These are phyloP conservation scores for Lathamus discolor DNA, from an alignment of 2,113 vertebrate species.

Conservation along the genomic window DNA sequence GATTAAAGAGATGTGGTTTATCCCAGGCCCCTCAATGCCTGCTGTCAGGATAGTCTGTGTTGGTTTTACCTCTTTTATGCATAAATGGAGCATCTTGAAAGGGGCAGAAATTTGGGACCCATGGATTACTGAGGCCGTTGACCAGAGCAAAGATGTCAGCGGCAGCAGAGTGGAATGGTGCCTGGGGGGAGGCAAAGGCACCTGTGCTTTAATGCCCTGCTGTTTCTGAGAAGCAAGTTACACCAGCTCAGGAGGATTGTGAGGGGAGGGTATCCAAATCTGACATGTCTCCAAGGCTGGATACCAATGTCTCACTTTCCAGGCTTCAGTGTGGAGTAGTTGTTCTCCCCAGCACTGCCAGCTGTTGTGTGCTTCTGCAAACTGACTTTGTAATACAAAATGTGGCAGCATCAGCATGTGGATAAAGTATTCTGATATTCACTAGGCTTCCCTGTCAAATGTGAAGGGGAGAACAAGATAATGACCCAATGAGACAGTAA, in stretches of 20 bases:
- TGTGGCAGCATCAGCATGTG: neutral
- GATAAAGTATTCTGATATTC: neutral
- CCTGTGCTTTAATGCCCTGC: neutral
- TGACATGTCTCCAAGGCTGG: neutral
- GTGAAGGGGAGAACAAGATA: slow-evolving; percentile 13
- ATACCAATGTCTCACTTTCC: neutral
- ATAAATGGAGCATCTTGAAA: neutral
- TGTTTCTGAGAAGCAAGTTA: neutral
- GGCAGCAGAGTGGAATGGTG: neutral
- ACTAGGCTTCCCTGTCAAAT: neutral
- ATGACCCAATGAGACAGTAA: slow-evolving; percentile 9
- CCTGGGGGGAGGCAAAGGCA: rapidly evolving
- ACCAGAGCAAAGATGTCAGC: neutral
- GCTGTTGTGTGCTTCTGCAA: neutral
- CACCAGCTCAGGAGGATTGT: neutral
- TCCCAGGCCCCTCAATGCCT: neutral
- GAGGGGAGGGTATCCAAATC: neutral
- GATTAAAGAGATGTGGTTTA: neutral
- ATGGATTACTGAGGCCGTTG: neutral
- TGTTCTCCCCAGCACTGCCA: neutral
- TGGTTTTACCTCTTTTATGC: neutral
- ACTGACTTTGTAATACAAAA: neutral
- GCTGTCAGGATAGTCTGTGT: neutral
- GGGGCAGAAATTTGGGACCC: neutral
- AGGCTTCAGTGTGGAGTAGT: neutral